Conservation (phyloP, 1,140 invertebrate genomes). For the Drosophila dunni region DNA sequence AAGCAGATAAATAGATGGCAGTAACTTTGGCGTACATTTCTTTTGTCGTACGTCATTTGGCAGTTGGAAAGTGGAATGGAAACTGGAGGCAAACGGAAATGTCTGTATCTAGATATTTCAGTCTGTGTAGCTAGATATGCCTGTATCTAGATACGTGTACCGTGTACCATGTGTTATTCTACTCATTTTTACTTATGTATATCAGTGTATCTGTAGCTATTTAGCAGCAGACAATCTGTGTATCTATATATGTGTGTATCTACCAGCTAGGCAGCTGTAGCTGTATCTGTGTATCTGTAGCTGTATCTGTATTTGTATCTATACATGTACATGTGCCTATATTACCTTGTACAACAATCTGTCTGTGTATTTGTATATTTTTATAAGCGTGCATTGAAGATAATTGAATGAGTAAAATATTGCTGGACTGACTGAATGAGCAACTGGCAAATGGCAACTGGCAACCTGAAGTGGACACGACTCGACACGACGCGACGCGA, state of each 20-base stretch:
- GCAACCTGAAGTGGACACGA: too few species aligned
- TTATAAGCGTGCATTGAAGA: slow-evolving; percentile 53
- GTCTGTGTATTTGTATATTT: slow-evolving; percentile 33
- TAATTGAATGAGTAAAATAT: slow-evolving; percentile 63
- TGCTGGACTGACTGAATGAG: slow-evolving; percentile 15
- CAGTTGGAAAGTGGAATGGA: slow-evolving; percentile 58
- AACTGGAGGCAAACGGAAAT: slow-evolving; percentile 52
- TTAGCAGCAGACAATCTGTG: slow-evolving; percentile 5
- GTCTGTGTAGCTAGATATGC: slow-evolving; percentile 33
- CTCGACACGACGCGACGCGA: too few species aligned
- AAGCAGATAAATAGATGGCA: not conserved
- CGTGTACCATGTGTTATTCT: slow-evolving; percentile 14
- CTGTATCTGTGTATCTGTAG: not conserved
- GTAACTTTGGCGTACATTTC: not conserved
- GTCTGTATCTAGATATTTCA: slow-evolving; percentile 20
- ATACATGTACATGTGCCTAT: slow-evolving; percentile 33
- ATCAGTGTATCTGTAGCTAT: slow-evolving; percentile 28
- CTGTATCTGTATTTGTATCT: slow-evolving; percentile 27
- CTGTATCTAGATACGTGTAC: slow-evolving; percentile 17
- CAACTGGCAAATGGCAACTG: too few species aligned
- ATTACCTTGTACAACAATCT: slow-evolving; percentile 32
- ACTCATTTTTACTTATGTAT: slow-evolving; percentile 20
- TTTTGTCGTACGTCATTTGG: slow-evolving; percentile 43
- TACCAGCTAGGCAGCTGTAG: not conserved
- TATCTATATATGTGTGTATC: slow-evolving; percentile 26